phyloP scores from a whole-genome alignment of 1,140 invertebrate genomes.

The Wasmannia auropunctata region DNA sequence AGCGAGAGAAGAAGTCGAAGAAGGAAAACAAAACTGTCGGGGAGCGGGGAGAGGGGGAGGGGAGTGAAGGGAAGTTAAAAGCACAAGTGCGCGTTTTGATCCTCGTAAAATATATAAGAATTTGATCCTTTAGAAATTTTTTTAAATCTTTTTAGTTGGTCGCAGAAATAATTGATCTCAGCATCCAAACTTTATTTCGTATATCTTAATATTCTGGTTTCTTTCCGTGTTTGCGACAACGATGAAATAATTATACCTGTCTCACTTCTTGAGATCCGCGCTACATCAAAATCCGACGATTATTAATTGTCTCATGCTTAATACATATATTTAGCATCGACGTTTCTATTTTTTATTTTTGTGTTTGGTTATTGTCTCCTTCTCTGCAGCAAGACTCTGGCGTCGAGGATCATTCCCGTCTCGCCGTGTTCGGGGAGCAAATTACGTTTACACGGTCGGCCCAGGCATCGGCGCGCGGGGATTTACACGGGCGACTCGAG shows the following conservation, averaged over 20 bases:
- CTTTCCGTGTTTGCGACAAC: neutral
- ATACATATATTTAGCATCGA: neutral
- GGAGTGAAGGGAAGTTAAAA: neutral
- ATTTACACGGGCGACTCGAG: constrained; percentile 20
- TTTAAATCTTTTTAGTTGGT: too few relatives aligned
- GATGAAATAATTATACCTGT: neutral
- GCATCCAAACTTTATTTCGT: neutral
- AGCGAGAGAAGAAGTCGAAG: neutral
- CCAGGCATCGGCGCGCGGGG: neutral
- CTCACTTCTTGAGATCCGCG: neutral
- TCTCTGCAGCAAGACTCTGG: neutral
- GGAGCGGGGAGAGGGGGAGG: neutral
- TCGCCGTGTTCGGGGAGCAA: neutral
- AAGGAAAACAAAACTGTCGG: neutral
- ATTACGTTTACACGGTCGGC: constrained; percentile 28
- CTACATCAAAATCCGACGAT: neutral
- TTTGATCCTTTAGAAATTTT: neutral
- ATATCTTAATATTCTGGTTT: neutral
- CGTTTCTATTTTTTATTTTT: too few relatives aligned
- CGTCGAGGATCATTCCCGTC: neutral
- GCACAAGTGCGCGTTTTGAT: too few relatives aligned
- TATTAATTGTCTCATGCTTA: too few relatives aligned
- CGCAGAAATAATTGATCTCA: neutral
- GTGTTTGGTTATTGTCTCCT: too few relatives aligned
- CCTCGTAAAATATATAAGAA: neutral